These are phyloP conservation scores for Bothrops jararaca DNA, from an alignment of 2,113 vertebrate genomes.

Conservation along the genomic window DNA sequence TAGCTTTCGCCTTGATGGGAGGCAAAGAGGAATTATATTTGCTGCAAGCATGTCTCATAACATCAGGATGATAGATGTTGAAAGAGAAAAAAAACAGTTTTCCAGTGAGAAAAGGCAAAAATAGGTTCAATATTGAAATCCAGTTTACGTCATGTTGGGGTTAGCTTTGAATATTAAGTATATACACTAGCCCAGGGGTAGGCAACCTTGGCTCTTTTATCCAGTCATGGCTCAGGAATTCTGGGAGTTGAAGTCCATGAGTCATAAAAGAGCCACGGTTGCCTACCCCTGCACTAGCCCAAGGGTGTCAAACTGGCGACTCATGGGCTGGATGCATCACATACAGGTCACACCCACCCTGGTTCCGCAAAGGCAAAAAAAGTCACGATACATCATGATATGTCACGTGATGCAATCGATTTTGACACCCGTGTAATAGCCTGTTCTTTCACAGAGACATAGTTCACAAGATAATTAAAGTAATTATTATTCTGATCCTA, in stretches of 20 bases:
- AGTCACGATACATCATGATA: not conserved
- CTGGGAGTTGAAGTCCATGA: no score
- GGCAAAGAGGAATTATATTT: not conserved
- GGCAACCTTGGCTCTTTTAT: no score
- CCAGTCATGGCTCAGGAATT: no score
- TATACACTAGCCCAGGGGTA: not conserved
- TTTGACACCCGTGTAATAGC: not conserved
- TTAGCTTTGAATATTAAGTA: not conserved
- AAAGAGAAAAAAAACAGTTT: not conserved
- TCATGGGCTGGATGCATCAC: no score
- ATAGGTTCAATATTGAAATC: not conserved
- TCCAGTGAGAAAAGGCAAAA: not conserved
- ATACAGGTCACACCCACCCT: no score
- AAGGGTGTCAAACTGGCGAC: not conserved
- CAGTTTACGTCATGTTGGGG: not conserved
- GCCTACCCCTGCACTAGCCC: no score
- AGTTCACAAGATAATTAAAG: not conserved
- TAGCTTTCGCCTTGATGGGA: not conserved
- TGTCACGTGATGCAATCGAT: not conserved
- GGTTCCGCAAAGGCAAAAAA: not conserved
- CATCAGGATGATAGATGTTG: not conserved
- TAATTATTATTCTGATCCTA: not conserved
- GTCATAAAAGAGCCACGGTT: no score
- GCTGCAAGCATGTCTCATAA: not conserved
- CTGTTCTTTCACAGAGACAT: not conserved